Evolutionary conservation across 2,888 invertebrate species (phyloP), one percentile per base, ranked within the genome.

Genomic region (Trissolcus brochymenae): DNA sequence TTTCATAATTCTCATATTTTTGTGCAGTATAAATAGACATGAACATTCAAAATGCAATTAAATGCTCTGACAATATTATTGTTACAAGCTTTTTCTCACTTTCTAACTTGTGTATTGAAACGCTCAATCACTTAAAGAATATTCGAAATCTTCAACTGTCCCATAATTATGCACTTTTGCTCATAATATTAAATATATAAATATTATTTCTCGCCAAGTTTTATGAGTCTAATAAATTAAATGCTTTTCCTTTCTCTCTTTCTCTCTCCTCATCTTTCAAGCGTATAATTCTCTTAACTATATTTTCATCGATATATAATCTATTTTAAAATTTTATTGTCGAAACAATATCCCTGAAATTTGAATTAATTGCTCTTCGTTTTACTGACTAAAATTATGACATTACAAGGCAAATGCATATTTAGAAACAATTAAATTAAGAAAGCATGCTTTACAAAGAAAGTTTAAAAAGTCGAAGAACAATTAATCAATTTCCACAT

Each of bases 151-250:
- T 25, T 25, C 6, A 6, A 25, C 25, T 4, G 25, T 6, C 25
- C 25, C 25, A 25, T 4, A 25, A 25, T 25, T 25, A 25, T 25
- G 25, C 25, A 25, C 1, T 55, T 55, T 25, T 14, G 9, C 40
- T 56, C 13, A 21, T 50, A 64, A 25, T 29, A 49, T 66, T 73
- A 65, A 73, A 66, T 61, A 73, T 43, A 73, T 73, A 61, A 66
- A 73, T 66, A 73, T 64, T 49, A 53, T 29, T 59, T 72, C 54
- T 53, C 55, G 35, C 9, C 56, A 50, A 51, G 64, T 64, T 56
- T 11, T 57, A 71, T 50, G 64, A 57, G 56, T 62, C 35, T 71
- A 62, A 71, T 41, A 65, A 73, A 46, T 59, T 71, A 71, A 71
- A 65, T 73, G 65, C 72, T 65, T 17, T 51, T 51, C 19, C 14